Base-by-base conservation (phyloP, 2,113 vertebrate species). In the Carassius gibelio region DNA sequence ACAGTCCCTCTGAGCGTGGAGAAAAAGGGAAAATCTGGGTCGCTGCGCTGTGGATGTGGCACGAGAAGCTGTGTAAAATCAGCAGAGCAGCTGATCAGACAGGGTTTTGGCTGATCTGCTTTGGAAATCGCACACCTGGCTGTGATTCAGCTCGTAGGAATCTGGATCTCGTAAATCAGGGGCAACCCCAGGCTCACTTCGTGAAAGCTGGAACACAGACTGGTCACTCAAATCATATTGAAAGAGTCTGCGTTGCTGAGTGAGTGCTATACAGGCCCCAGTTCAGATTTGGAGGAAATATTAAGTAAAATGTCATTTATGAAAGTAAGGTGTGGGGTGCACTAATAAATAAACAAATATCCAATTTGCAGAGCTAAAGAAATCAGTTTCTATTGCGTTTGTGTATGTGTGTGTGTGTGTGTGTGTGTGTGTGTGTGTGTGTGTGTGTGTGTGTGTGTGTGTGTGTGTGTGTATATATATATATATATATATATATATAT, bases 1-100 rank as follows among this genome's bases (percentile, higher is more conserved):
- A 90, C 89, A 91, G 69, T 77, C 23, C 26, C 66, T 13, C 83
- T 77, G 90, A 88, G 90, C 86, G 91, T 85, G 50, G 90, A 91
- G 89, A 30, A 42, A 61, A 52, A 77, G 77, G 71, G 26, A 82
- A 90, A 91, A 92, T 93, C 86, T 89, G 83, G 57, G 75, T 87
- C 87, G 82, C 48, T 92, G 69, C 75, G 30, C 76, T 82, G 75
- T 75, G 75, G 81, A 88, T 89, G 81, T 82, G 85, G 86, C 76
- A 84, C 59, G 75, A 85, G 48, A 85, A 23, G 59, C 76, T 30
- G 82, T 71, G 23, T 38, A 59, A 85, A 72, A 72, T 64, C 57
- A 66, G 66, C 19, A 42, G 77, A 75, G 38, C 42, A 55, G 38
- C 2, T 23, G 38, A 79, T 79, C n/a, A 50, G 30, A 75, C 62